These are phyloP conservation scores for Albula goreensis DNA, from an alignment of 2,113 vertebrate genomes.

Conservation along the genomic window DNA sequence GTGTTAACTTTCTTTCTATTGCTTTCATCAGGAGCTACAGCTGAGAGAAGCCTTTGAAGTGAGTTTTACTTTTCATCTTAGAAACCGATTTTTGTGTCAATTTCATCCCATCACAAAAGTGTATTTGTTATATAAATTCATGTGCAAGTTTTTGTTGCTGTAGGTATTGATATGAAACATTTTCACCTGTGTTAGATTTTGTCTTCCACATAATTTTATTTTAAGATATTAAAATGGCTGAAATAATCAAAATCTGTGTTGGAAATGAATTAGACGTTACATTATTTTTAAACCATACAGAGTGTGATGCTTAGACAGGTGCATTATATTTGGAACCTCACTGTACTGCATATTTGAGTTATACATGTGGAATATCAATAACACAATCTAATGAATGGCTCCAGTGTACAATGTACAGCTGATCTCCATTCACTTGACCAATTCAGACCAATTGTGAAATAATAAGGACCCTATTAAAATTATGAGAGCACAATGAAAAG, in stretches of 20 bases:
- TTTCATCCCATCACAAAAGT: neutral
- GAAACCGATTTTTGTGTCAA: neutral
- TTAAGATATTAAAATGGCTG: no score
- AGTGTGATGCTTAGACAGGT: no score
- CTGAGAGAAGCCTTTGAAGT: neutral
- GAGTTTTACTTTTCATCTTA: neutral
- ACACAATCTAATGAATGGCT: neutral
- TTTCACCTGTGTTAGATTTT: no score
- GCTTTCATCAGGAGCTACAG: neutral
- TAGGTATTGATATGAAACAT: no score
- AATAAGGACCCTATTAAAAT: neutral
- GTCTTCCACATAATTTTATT: no score
- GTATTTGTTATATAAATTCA: neutral
- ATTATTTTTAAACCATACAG: no score
- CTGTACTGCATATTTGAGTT: neutral
- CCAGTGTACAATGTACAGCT: neutral
- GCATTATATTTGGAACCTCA: neutral
- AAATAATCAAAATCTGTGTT: no score
- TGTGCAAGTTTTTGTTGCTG: neutral
- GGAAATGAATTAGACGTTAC: no score
- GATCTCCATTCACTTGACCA: neutral
- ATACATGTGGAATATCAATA: neutral
- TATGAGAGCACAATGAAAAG: neutral
- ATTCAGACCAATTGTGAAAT: neutral
- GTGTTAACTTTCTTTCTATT: neutral